phyloP scores from a whole-genome alignment of 1,140 invertebrate genomes.

The Meloidogyne floridensis region DNA sequence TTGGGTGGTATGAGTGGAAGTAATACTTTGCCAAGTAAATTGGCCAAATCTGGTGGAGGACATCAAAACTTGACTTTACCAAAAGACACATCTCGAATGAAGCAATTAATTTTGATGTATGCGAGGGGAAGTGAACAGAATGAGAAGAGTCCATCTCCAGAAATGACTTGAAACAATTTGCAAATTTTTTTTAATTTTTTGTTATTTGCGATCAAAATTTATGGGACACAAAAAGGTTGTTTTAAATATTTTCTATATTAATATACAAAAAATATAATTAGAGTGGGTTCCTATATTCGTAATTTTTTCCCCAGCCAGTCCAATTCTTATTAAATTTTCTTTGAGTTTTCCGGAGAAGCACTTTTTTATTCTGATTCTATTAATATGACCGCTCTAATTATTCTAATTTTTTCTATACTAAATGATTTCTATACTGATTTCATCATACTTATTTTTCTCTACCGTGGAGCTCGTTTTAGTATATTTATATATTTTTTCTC shows the following conservation, averaged over 20 bases:
- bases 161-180: background rate
- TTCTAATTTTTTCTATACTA: too few species aligned
- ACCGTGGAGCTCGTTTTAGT: too few species aligned
- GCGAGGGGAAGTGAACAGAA: constrained; percentile 11
- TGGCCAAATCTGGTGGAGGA: background rate
- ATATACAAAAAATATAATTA: too few species aligned
- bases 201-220: background rate
- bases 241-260: constrained; percentile 4
- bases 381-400: too few species aligned
- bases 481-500: too few species aligned
- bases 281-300: too few species aligned
- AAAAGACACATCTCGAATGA: constrained; percentile 49
- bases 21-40: background rate
- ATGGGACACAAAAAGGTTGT: background rate
- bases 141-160: constrained; percentile 27
- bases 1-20: background rate
- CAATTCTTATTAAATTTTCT: too few species aligned
- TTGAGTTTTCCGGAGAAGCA: too few species aligned
- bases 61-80: background rate
- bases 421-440: too few species aligned
- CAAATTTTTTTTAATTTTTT: background rate
- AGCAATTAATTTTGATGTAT: constrained; percentile 29
- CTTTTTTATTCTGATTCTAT: too few species aligned
- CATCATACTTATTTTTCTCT: too few species aligned
- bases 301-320: too few species aligned